These are phyloP conservation scores for Dorcus parallelipipedus DNA, from an alignment of 2,888 invertebrate genomes.

Conservation along the genomic window DNA sequence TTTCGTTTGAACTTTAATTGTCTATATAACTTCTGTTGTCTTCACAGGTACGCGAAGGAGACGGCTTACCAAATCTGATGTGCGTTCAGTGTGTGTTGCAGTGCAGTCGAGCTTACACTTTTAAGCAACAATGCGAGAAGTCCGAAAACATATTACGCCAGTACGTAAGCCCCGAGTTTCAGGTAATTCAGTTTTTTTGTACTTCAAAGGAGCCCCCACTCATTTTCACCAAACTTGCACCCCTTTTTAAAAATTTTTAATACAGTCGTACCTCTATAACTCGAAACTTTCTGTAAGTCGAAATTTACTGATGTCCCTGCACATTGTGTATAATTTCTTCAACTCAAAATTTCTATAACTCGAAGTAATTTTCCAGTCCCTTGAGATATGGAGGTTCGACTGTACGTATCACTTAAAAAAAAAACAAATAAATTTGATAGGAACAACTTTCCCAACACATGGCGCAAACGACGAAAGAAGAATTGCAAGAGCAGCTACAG, in stretches of 20 bases:
- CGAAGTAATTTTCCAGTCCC: too few relatives aligned
- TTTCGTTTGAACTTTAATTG: too few relatives aligned
- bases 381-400: too few relatives aligned
- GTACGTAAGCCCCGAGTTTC: conserved; percentile 47
- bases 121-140: conserved; percentile 52
- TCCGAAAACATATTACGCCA: conserved; percentile 47
- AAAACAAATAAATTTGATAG: conserved; percentile 19
- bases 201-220: neutral
- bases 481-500: conserved; percentile 41
- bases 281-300: too few relatives aligned
- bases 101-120: conserved; percentile 52
- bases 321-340: too few relatives aligned
- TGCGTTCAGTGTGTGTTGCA: conserved; percentile 54
- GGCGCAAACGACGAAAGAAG: conserved; percentile 35
- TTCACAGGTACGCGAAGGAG: conserved; percentile 37
- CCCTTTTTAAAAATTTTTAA: conserved; percentile 2
- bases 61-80: conserved; percentile 51
- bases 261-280: too few relatives aligned
- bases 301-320: too few relatives aligned
- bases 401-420: neutral
- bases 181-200: conserved; percentile 34
- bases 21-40: neutral
- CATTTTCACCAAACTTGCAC: neutral
- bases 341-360: too few relatives aligned
- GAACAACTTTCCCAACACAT: conserved; percentile 38